Percentiles rank a stretch among this genome's conserved stretches.
These are phyloP conservation scores for Xanthia icteritia DNA, from an alignment of 2,888 invertebrate genomes.

Conservation along the genomic window DNA sequence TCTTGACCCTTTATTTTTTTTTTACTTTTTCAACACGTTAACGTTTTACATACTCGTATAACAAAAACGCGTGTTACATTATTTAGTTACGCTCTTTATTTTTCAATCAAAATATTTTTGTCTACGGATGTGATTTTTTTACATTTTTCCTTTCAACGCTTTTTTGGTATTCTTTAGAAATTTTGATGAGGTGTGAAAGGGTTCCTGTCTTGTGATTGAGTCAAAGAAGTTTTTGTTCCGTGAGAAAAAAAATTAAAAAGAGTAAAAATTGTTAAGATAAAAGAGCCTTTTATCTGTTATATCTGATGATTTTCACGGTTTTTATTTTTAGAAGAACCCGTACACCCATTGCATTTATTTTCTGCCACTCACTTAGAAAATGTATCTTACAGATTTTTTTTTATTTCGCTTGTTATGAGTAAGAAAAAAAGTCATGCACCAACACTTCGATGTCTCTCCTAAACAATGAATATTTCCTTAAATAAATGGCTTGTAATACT, in stretches of 20 bases:
- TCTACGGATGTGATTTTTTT: slow-evolving; percentile 82
- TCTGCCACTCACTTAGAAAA: neutral
- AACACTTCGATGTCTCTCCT: neutral
- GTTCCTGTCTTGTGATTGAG: slow-evolving; percentile 83
- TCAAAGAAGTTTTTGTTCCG: slow-evolving; percentile 78
- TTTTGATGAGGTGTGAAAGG: slow-evolving; percentile 89
- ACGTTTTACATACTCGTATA: slow-evolving; percentile 60
- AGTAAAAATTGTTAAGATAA: slow-evolving; percentile 54
- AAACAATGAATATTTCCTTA: neutral
- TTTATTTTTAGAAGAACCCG: neutral
- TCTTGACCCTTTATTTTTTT: slow-evolving; percentile 54
- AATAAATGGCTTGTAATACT: slow-evolving; percentile 11
- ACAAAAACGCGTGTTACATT: slow-evolving; percentile 75
- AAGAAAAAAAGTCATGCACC: neutral
- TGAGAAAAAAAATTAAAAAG: slow-evolving; percentile 58
- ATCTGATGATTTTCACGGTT: slow-evolving; percentile 37
- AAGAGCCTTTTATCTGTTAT: slow-evolving; percentile 53
- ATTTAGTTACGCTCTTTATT: slow-evolving; percentile 87
- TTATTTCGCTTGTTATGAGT: too few relatives aligned
- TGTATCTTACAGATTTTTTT: neutral
- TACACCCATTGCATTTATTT: neutral
- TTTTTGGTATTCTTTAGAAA: slow-evolving; percentile 80
- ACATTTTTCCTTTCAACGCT: slow-evolving; percentile 72
- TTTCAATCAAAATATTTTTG: slow-evolving; percentile 88
- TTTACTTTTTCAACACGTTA: slow-evolving; percentile 21